A percentile compares a stretch with the other conserved stretches of the same genome.
phyloP scores from a whole-genome alignment of 2,113 vertebrate genomes.

The Bubo bubo region DNA sequence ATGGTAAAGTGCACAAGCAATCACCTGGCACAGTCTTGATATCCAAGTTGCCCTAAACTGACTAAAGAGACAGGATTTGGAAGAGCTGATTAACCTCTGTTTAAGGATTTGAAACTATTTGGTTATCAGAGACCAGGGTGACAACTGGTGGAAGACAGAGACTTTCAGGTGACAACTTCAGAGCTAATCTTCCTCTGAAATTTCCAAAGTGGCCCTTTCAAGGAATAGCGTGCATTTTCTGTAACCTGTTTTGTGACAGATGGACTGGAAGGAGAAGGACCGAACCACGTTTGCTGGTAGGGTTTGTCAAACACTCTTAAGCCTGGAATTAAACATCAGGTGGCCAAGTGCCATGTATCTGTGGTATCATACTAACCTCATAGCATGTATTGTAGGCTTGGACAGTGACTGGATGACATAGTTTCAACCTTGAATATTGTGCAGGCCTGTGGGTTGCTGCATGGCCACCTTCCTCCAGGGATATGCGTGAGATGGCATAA shows the following conservation, averaged over 20 bases:
- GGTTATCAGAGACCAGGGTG: background rate
- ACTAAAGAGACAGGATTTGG: background rate
- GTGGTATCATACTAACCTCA: background rate
- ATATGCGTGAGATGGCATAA: background rate
- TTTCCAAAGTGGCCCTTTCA: background rate
- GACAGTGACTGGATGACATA: background rate
- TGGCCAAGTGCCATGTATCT: background rate
- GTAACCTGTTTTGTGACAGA: background rate
- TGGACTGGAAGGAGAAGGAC: background rate
- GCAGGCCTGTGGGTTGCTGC: background rate
- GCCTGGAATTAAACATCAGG: background rate
- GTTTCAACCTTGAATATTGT: background rate
- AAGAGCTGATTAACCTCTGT: background rate
- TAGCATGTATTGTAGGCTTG: background rate
- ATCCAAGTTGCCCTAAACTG: background rate
- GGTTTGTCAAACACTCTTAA: background rate
- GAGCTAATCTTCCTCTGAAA: background rate
- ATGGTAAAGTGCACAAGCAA: background rate
- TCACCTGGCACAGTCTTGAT: background rate
- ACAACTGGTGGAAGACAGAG: background rate
- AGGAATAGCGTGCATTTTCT: background rate
- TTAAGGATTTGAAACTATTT: background rate
- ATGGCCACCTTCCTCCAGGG: background rate
- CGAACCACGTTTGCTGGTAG: background rate
- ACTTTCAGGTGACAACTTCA: background rate